Conservation (phyloP, 2,888 invertebrate genomes). For the Atherix ibis region DNA sequence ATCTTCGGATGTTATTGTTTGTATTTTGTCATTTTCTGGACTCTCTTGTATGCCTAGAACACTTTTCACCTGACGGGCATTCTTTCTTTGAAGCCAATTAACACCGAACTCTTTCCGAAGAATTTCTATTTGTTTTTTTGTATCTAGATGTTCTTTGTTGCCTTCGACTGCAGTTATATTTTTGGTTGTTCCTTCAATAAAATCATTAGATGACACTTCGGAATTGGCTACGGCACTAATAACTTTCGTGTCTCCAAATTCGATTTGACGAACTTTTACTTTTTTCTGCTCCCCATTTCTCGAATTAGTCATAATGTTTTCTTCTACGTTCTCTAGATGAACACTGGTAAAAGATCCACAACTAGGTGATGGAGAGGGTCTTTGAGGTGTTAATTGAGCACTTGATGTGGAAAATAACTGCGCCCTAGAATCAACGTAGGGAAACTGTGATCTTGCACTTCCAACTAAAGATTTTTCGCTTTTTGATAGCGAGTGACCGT, state of each 20-base stretch:
- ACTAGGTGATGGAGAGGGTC: constrained; percentile 25
- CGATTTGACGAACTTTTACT: constrained; percentile 33
- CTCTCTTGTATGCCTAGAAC: constrained; percentile 35
- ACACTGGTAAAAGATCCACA: constrained; percentile 21
- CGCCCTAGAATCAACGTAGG: too few species aligned
- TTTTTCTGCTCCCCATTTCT: constrained; percentile 16
- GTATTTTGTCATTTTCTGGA: too few species aligned
- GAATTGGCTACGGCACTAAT: neutral
- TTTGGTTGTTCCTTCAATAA: too few species aligned
- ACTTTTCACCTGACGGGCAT: constrained; percentile 37
- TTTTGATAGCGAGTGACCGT: constrained; percentile 36
- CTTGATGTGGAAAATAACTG: too few species aligned
- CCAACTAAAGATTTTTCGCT: constrained; percentile 36
- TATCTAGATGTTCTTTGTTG: constrained; percentile 37
- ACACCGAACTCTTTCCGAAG: constrained; percentile 41
- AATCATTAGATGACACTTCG: too few species aligned
- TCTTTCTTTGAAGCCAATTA: constrained; percentile 42
- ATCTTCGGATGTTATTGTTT: too few species aligned
- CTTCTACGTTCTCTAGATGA: constrained; percentile 9
- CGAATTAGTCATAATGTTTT: constrained; percentile 5
- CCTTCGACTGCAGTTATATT: constrained; percentile 16
- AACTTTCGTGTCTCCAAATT: constrained; percentile 6
- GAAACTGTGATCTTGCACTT: constrained; percentile 11
- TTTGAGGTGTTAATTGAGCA: constrained; percentile 10
- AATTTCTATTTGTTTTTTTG: constrained; percentile 41